phyloP scores from a whole-genome alignment of 2,113 vertebrate species.

The Mugil cephalus region DNA sequence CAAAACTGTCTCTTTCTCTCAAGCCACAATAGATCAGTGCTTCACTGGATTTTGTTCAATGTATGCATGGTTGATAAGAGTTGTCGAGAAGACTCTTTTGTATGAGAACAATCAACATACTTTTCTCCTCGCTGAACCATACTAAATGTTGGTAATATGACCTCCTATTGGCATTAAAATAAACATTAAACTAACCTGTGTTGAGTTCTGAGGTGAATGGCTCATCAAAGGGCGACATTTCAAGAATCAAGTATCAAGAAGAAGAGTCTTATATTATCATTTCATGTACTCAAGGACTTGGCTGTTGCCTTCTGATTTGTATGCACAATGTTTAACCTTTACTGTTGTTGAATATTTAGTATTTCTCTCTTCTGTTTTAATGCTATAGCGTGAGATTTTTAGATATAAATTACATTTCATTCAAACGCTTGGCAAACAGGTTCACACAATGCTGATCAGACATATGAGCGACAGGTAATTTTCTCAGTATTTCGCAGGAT shows the following conservation, averaged over 20 bases:
- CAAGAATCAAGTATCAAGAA: no score
- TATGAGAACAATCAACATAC: conserved; percentile 1
- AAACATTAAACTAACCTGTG: neutral
- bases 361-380: no score
- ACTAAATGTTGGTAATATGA: neutral
- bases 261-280: no score
- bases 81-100: neutral
- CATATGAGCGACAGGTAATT: no score
- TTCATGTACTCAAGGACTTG: no score
- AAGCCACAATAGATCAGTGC: conserved; percentile 4
- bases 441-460: no score
- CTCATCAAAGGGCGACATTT: neutral
- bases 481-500: no score
- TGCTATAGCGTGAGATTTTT: no score
- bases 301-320: neutral
- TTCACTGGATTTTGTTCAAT: conserved; percentile 13
- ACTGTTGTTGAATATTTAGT: no score
- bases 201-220: conserved; percentile 3
- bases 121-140: neutral
- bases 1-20: conserved; percentile 11
- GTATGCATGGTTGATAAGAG: conserved; percentile 4
- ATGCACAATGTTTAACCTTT: neutral
- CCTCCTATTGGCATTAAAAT: neutral
- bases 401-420: no score
- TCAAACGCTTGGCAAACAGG: no score